Evolutionary conservation across 2,797 vertebrate species (phyloP).

Genomic region (Anas acuta): DNA sequence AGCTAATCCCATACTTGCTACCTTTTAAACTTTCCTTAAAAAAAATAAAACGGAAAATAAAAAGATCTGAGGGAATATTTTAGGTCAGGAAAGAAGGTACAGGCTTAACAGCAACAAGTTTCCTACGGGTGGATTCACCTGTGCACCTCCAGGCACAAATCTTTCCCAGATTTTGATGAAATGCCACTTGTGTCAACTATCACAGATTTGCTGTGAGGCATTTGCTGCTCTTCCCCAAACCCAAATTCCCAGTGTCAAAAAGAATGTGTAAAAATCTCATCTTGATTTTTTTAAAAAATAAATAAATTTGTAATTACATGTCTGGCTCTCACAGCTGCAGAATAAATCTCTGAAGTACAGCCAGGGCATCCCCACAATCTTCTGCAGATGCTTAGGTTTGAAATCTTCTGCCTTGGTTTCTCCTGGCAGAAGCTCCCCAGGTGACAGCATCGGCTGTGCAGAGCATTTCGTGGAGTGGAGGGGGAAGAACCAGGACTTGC

Average conservation of each 20-base stretch:
- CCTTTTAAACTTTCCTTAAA: not conserved
- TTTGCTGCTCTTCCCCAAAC: not conserved
- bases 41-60: rapidly evolving
- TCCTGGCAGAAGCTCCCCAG: not conserved
- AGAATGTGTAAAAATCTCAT: not conserved
- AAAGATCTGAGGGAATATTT: not conserved
- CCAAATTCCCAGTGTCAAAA: not conserved
- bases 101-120: not conserved
- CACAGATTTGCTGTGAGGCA: not conserved
- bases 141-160: not conserved
- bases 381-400: not conserved
- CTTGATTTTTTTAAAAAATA: not conserved
- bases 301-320: not conserved
- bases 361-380: not conserved
- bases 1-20: not conserved
- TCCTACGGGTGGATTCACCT: not conserved
- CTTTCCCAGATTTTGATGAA: not conserved
- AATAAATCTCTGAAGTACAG: not conserved
- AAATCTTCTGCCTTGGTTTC: not conserved
- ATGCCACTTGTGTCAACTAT: not conserved
- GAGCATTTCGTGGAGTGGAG: not conserved
- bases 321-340: not conserved
- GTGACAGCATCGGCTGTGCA: not conserved
- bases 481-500: not conserved
- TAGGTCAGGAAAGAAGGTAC: not conserved